Evolutionary conservation across 2,888 invertebrate species (phyloP), one percentile per base, ranked within the genome.

Genomic region (Timema podura): DNA sequence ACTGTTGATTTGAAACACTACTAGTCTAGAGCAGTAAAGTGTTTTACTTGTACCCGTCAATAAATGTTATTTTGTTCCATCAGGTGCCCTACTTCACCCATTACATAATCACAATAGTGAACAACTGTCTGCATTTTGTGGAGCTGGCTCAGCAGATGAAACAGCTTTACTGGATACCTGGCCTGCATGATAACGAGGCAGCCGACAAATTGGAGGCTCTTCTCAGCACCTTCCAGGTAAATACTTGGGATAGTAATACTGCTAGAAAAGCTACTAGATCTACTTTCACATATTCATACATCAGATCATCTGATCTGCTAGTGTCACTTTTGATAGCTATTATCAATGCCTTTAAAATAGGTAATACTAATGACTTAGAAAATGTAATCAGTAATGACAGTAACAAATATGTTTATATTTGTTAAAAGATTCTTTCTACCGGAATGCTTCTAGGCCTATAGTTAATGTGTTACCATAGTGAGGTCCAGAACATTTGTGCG

Each of bases 41-140:
- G 3, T 30, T 30, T 30, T 30, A 30, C 30, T 30, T 30, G 30
- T 30, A 30, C 30, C 30, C 3, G 30, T 30, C 30, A 30, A 30
- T 30, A 30, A 30, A 30, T 30, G 30, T 30, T 30, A 30, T 2
- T 30, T 30, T 30, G 30, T 30, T 30, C 30, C 30, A 71, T 10
- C 74, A 82, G 81, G 84, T 91, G 64, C 91, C 88, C 68, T 95
- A 91, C 82, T 98, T 95, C 81, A 95, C 97, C 0, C 94, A 95
- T 79, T 95, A 95, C 82, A 94, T 97, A 88, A 96, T 97, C 76
- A 95, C 96, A 0, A 92, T 96, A 71, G 91, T 96, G 51, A 98
- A 98, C 83, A 98, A 98, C 83, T 94, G 96, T 79, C 87, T 93
- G 77, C 93, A 93, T 80, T 92, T 98, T 83, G 89, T 91, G 71